Percentiles rank a stretch among this genome's conserved stretches.
Evolutionary conservation across 92 coral and sea anemone species (phyloP).

Genomic region (Umimayanthus chanpuru): DNA sequence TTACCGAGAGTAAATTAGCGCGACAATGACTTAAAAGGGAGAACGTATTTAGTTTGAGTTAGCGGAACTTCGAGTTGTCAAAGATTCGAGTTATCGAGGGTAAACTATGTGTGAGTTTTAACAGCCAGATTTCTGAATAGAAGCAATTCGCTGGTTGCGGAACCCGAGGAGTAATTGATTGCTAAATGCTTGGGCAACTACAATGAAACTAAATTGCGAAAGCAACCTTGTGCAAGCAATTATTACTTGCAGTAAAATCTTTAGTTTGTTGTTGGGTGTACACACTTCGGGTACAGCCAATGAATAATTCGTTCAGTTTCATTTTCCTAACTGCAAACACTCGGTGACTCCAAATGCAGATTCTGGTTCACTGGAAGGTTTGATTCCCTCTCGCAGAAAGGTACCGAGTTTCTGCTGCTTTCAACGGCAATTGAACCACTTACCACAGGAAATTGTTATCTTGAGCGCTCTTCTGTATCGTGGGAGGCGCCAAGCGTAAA

Average conservation of each 20-base stretch:
- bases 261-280: background rate
- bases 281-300: background rate
- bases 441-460: slow-evolving; percentile 41
- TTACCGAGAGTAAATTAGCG: no score
- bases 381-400: slow-evolving; percentile 16
- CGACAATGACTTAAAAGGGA: no score
- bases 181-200: background rate
- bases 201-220: background rate
- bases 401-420: slow-evolving; percentile 20
- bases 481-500: slow-evolving; percentile 66
- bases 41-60: no score
- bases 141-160: no score
- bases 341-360: slow-evolving; percentile 8
- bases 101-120: no score
- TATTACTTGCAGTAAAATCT: no score
- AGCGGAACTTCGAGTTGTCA: no score
- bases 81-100: no score
- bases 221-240: background rate
- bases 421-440: background rate
- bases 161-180: no score
- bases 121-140: no score
- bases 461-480: slow-evolving; percentile 59
- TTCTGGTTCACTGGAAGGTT: slow-evolving; percentile 17
- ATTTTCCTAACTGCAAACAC: background rate
- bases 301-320: background rate